phyloP scores from a whole-genome alignment of 1,140 invertebrate species.

The Mercenaria mercenaria region DNA sequence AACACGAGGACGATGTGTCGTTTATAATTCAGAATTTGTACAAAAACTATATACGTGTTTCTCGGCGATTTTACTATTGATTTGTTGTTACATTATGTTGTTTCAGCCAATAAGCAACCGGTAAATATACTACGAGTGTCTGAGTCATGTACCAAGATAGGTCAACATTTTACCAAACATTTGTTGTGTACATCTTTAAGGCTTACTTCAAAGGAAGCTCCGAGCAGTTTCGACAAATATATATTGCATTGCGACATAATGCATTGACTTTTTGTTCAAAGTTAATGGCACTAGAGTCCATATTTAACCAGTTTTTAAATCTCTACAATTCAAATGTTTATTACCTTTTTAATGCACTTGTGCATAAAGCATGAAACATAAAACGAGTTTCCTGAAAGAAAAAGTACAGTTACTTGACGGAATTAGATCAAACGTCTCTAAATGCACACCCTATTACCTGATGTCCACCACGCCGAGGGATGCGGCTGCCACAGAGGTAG shows the following conservation, averaged over 20 bases:
- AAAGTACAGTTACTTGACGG: too few relatives aligned
- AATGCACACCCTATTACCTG: too few relatives aligned
- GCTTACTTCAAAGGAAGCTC: background rate
- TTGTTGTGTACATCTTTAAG: background rate
- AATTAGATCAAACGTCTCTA: too few relatives aligned
- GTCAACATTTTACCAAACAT: background rate
- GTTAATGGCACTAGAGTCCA: too few relatives aligned
- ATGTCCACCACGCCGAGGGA: too few relatives aligned
- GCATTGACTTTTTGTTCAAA: too few relatives aligned
- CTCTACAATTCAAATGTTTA: too few relatives aligned
- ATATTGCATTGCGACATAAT: background rate
- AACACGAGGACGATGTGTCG: slow-evolving; percentile 4
- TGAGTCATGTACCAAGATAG: background rate
- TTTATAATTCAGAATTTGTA: background rate
- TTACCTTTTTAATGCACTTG: too few relatives aligned
- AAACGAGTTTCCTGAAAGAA: too few relatives aligned
- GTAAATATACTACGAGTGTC: background rate
- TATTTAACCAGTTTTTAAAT: too few relatives aligned
- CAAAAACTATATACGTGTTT: slow-evolving; percentile 16
- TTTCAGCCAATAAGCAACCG: background rate
- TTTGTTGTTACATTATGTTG: background rate
- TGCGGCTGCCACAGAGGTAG: too few relatives aligned
- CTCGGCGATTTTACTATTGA: background rate
- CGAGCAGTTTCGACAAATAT: background rate
- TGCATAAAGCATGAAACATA: too few relatives aligned